Base-by-base conservation (phyloP, 2,797 vertebrate species). In the Rachycentron canadum region DNA sequence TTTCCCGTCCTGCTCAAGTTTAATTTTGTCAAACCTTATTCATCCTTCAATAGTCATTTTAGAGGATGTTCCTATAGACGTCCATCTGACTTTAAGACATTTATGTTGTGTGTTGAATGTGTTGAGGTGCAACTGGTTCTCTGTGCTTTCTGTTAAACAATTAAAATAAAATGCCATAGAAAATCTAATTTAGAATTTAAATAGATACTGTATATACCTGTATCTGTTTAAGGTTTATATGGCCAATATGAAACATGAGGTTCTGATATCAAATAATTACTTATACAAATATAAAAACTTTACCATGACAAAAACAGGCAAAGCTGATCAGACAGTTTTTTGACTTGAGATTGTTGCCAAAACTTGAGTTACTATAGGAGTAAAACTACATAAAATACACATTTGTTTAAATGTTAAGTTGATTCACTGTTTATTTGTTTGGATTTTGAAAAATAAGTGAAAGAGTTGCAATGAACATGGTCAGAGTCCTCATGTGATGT, bases 1-100 rank as follows among this genome's bases (percentile, higher is more conserved):
- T 12, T 25, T 79, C 26, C 52, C 21, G 4, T 41, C 59, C 65
- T 30, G 32, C 6, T 3, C 11, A 47, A 49, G 21, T 65, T 76
- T 66, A 13, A 32, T 72, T 32, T 56, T 55, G 50, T 71, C 66
- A 55, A 25, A 71, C 45, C 32, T n/a, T 23, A 49, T 69, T 77
- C 25, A 59, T 64, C 43, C 55, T 52, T 34, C 43, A 7, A 3
- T 32, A 21, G 45, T 61, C 45, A 28, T 45, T 57, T 50, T 19
- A 38, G 21, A 23, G 26, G 45, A 69, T 67, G 17, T 34, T 28
- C 4, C 0, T 12, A 6, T 26, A 7, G 30, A 30, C 21, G 40
- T 64, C 26, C 13, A 58, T 21, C 26, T 11, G 21, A 63, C 40
- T 60, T 16, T n/a, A 10, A 28, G 13, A 66, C 5, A n/a, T 53